Evolutionary conservation across 2,797 vertebrate species (phyloP), one percentile per base, ranked within the genome.

Genomic region (Bufotes viridis): DNA sequence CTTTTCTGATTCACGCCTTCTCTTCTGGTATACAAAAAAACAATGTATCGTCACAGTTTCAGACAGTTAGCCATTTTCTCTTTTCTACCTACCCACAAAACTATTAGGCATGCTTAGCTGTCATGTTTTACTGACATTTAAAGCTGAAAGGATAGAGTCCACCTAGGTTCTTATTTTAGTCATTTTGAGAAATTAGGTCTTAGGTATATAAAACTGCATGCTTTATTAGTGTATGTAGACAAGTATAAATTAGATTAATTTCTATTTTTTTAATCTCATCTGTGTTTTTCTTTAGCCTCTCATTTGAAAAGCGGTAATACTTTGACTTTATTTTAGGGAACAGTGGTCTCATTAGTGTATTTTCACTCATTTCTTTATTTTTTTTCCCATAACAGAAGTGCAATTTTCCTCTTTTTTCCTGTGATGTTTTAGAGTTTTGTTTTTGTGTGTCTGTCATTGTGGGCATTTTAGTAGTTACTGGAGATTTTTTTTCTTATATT

Each of bases 221-320:
- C 76, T 83, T 86, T 81, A 69, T 72, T 86, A 89, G 88, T 79
- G 78, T 74, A 89, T 80, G 83, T 89, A 89, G 88, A 89, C 24
- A 72, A 84, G 60, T 88, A 69, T 89, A 87, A 87, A 67, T 51
- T 89, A 89, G 81, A 87, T 84, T 78, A 87, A 84, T 87, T 87
- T 89, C 78, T 76, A 85, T 86, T 89, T 88, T 94, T 95, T 95
- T 95, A 95, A 94, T 93, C 93, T 93, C 93, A 88, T 94, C 93
- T 95, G 92, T 95, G 94, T 95, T 95, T 95, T 95, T 94, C 94
- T 96, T 95, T 95, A 95, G 95, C 95, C 93, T 95, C 94, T 94
- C 94, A 93, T 95, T 94, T 93, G 94, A 95, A 93, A 94, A 92
- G 92, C 95, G 95, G 94, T 95, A 95, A 96, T 94, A 95, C 92